A percentile compares a stretch with the other conserved stretches of the same genome.
Conservation (phyloP, 2,797 vertebrate species). For the Babyrousa celebensis region DNA sequence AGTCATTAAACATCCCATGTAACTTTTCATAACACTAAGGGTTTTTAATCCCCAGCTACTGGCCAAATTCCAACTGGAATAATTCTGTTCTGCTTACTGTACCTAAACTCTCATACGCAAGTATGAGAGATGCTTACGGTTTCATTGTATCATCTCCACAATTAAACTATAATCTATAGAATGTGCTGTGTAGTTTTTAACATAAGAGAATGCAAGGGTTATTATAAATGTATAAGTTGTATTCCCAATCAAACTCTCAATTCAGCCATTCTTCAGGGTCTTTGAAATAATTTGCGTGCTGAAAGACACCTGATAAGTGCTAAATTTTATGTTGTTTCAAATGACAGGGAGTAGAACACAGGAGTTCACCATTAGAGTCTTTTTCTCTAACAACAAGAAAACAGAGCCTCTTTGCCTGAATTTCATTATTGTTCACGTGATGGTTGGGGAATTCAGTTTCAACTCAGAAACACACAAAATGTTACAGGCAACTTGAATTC, state of each 20-base stretch:
- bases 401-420: constrained; percentile 76
- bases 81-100: constrained; percentile 81
- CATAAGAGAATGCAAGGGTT: constrained; percentile 48
- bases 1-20: constrained; percentile 86
- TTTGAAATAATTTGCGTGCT: constrained; percentile 68
- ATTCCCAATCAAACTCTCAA: constrained; percentile 63
- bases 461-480: constrained; percentile 85
- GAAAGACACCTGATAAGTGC: constrained; percentile 51
- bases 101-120: constrained; percentile 79
- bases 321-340: constrained; percentile 67
- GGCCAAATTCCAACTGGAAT: constrained; percentile 83
- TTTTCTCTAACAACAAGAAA: constrained; percentile 73
- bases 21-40: constrained; percentile 87
- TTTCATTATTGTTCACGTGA: constrained; percentile 84
- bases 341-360: constrained; percentile 65
- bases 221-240: constrained; percentile 56
- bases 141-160: constrained; percentile 76
- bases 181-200: constrained; percentile 32
- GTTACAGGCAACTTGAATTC: constrained; percentile 88
- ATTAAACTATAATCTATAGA: constrained; percentile 68
- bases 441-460: constrained; percentile 85
- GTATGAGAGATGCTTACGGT: neutral
- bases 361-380: constrained; percentile 58
- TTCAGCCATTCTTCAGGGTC: constrained; percentile 63
- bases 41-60: constrained; percentile 86